A percentile compares a stretch with the other conserved stretches of the same genome.
Conservation (phyloP, 1,140 invertebrate species). For the Latrodectus geometricus region DNA sequence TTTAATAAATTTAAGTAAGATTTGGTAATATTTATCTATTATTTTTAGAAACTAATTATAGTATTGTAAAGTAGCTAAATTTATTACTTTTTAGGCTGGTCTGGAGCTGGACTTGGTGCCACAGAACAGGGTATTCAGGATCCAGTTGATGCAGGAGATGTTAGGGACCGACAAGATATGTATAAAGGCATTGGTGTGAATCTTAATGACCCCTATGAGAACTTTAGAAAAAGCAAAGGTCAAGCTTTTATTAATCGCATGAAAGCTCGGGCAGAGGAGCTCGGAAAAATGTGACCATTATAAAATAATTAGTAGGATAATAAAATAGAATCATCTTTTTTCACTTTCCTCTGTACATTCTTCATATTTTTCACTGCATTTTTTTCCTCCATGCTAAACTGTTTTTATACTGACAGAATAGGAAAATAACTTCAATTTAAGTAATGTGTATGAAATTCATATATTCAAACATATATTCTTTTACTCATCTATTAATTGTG, state of each 20-base stretch:
- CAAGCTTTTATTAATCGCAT: conserved; percentile 96
- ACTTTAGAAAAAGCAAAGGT: conserved; percentile 95
- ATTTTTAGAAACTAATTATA: no score
- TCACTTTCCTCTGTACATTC: background rate
- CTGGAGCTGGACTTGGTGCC: conserved; percentile 87
- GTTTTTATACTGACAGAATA: no score
- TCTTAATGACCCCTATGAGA: conserved; percentile 94
- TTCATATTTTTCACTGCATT: no score
- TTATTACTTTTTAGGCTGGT: conserved; percentile 76
- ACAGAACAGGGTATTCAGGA: conserved; percentile 95
- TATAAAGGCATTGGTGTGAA: conserved; percentile 83
- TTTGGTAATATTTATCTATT: no score
- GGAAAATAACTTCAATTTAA: no score
- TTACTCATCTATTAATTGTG: no score
- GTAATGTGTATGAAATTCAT: no score
- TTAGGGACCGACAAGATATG: conserved; percentile 89
- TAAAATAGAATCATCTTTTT: conserved; percentile 5
- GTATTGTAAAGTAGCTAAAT: no score
- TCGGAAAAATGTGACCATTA: conserved; percentile 51
- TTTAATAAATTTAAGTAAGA: no score
- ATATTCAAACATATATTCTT: no score
- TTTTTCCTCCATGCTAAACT: no score
- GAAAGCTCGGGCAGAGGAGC: conserved; percentile 89
- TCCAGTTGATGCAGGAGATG: conserved; percentile 91
- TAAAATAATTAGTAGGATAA: background rate